Evolutionary conservation across 2,797 vertebrate genomes (phyloP), one percentile per base, ranked within the genome.

Genomic region (Strix occidentalis): DNA sequence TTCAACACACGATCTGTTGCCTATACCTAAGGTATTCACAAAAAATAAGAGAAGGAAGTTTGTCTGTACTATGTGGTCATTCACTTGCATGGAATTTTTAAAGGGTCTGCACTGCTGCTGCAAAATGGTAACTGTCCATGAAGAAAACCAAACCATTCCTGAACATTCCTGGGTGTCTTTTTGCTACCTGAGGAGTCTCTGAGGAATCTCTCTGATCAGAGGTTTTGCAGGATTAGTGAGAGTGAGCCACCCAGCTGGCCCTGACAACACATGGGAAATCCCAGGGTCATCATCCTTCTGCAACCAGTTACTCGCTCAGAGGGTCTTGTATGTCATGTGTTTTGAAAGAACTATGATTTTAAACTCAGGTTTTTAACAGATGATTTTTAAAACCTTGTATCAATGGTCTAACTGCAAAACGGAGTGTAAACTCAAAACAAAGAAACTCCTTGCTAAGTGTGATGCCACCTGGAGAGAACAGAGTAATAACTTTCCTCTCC

Each of bases 281-380:
- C 35, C 26, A 5, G 20, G 21, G 9, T 12, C 46, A 21, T 17
- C 20, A 29, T 26, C 23, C 16, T 75, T 58, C 35, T 39, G 15
- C 53, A 56, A 12, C 8, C 4, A 25, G 14, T 31, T 35, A 13
- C 26, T 33, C 2, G 1, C 23, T 69, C 37, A 68, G 61, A 80
- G 4, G 1, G 3, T 64, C 41, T 60, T 37, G 25, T 4, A 10
- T 2, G 17, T 24, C 10, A 10, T 10, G 23, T 25, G 5, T 46
- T 66, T 28, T 68, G 45, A 33, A 85, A 66, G 15, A 80, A 37
- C 6, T 45, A 23, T 0, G 1, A 41, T 86, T 88, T 81, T 57
- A 81, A 85, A 70, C 28, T 43, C 0, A 0, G 0, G 3, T 14
- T 93, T 79, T 77, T 63, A 82, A 35, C 15, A 46, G 37, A 21